Evolutionary conservation across 2,113 vertebrate genomes (phyloP).

Genomic region (Saguinus midas): DNA sequence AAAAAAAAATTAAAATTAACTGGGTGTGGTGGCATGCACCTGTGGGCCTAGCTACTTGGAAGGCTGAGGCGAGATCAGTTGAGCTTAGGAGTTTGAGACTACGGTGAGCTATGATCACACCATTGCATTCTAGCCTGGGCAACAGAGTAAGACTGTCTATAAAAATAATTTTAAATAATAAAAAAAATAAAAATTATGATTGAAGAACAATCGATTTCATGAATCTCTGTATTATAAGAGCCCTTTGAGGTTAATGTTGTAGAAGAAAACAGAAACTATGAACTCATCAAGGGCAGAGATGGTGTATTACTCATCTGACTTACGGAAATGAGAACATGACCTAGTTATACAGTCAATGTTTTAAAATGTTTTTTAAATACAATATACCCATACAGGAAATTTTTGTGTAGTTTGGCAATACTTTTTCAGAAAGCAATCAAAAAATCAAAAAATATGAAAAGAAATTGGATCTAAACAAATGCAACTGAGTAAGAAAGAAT

Average conservation of each 20-base stretch:
- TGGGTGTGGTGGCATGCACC: too few relatives aligned
- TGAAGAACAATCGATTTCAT: not conserved
- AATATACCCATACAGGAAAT: not conserved
- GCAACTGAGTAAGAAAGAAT: not conserved
- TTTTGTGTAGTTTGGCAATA: not conserved
- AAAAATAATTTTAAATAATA: too few relatives aligned
- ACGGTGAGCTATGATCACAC: too few relatives aligned
- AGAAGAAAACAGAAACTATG: not conserved
- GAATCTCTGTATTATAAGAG: not conserved
- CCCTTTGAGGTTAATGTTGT: not conserved
- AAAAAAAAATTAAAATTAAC: too few relatives aligned
- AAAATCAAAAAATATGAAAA: not conserved
- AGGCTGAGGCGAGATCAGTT: too few relatives aligned
- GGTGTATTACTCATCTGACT: not conserved
- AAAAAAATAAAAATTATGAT: not conserved
- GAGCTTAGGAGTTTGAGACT: too few relatives aligned
- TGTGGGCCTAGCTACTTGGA: too few relatives aligned
- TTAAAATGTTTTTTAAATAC: not conserved
- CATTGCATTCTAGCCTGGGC: too few relatives aligned
- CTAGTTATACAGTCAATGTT: not conserved
- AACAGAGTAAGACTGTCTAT: too few relatives aligned
- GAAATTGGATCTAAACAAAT: not conserved
- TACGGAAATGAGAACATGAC: not conserved
- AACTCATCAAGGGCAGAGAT: not conserved
- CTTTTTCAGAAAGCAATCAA: not conserved